Percentiles rank a stretch among this genome's conserved stretches.
These are phyloP conservation scores for Rhinichthys osculus DNA, from an alignment of 2,797 vertebrate species.

Conservation along the genomic window DNA sequence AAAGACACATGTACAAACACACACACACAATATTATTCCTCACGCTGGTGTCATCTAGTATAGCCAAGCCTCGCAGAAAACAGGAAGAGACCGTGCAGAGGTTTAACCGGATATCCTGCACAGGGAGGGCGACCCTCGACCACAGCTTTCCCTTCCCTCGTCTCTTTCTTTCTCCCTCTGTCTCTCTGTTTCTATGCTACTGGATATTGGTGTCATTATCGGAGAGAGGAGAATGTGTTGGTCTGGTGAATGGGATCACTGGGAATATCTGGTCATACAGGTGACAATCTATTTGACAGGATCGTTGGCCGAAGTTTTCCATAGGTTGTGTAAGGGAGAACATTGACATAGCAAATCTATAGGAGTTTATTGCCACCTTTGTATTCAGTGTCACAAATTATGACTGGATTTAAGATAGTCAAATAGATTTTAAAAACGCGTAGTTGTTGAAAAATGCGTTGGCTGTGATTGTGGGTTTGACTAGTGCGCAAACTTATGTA, in stretches of 20 bases:
- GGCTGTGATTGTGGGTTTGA: constrained; percentile 6
- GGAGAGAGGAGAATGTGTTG: constrained; percentile 64
- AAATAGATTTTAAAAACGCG: not conserved
- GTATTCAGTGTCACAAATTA: not conserved
- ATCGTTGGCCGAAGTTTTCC: not conserved
- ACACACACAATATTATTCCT: constrained; percentile 5
- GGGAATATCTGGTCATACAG: constrained; percentile 62
- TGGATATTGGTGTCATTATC: constrained; percentile 50
- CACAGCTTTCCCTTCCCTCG: constrained; percentile 61
- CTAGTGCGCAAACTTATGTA: not conserved
- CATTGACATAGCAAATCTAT: not conserved
- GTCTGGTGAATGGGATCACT: constrained; percentile 64
- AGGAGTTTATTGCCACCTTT: not conserved
- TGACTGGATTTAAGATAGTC: not conserved
- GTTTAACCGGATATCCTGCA: constrained; percentile 84
- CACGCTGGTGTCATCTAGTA: constrained; percentile 47
- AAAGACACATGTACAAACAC: not conserved
- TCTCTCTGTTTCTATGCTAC: constrained; percentile 1
- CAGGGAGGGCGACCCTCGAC: constrained; percentile 67
- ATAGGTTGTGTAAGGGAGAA: not conserved
- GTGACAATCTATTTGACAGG: constrained; percentile 37
- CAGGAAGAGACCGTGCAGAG: constrained; percentile 84
- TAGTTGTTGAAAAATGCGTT: not conserved
- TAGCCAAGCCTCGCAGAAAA: constrained; percentile 75
- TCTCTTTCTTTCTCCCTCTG: constrained; percentile 35